Base-by-base conservation (phyloP, 1,140 invertebrate genomes). In the Kradibia gibbosae region DNA sequence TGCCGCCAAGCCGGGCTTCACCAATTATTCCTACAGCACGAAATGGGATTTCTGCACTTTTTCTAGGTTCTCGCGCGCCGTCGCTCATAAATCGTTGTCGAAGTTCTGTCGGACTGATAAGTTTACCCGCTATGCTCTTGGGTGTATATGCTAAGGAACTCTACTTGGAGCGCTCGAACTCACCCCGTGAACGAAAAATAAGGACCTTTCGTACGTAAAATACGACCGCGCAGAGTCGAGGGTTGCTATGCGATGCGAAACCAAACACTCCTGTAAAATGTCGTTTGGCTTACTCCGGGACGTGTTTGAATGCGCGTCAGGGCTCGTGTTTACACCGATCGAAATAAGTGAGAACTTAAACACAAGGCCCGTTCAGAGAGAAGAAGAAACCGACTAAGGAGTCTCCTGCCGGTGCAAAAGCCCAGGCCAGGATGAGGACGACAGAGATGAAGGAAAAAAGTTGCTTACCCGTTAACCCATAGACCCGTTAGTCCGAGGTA, bases 31-130 rank as follows among this genome's bases (percentile, higher is more conserved):
- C 39, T 74, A 28, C 20, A 34, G 31, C 39, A 17, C 53, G 28
- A 55, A 73, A 65, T 20, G 62, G 34, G 62, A 65, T 67, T 67
- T 67, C 34, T 67, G 62, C 4, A 22, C 34, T 20, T n/a, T 39
- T 67, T 28, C 17, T 67, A 1, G 1, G 34, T 36, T 4, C 3
- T 10, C 5, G 5, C 13, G 57, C 28, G n/a, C 55, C 3, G 25
- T 31, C 5, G 28, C n/a, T 67, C 62, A 7, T 67, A 67, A 67
- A 67, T 67, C 22, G 31, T 67, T 36, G 3, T 3, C 34, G 11
- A 39, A 67, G 1, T 67, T 67, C 39, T 25, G 25, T 20, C 13
- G 22, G 50, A 53, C 50, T n/a, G 50, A 53, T 53, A 53, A 53
- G 50, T 4, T 67, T 39, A 39, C 34, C 0, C n/a, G 22, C 34